These are phyloP conservation scores for Cecropterus lyciades DNA, from an alignment of 1,140 invertebrate genomes.

Conservation along the genomic window DNA sequence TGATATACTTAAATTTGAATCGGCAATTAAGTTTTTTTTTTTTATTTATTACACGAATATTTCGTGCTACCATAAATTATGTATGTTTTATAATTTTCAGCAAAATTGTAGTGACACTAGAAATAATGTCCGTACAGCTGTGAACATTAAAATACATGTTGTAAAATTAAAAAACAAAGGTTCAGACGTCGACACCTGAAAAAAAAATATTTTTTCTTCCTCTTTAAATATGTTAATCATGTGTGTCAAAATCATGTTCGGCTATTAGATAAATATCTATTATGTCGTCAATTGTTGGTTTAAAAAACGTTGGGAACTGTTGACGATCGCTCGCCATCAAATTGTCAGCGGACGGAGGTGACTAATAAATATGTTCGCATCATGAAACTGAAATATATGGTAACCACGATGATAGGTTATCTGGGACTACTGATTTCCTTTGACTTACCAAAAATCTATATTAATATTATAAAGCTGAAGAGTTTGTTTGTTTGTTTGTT, in stretches of 20 bases:
- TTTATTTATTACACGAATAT: not conserved
- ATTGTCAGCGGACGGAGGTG: slow-evolving; percentile 46
- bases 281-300: slow-evolving; percentile 36
- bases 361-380: slow-evolving; percentile 42
- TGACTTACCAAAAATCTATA: no score
- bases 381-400: not conserved
- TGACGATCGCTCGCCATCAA: slow-evolving; percentile 41
- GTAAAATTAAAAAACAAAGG: slow-evolving; percentile 2
- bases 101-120: slow-evolving; percentile 12
- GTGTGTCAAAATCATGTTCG: slow-evolving; percentile 35
- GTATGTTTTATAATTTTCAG: not conserved
- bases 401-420: not conserved
- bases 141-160: slow-evolving; percentile 5
- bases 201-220: slow-evolving; percentile 4
- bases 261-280: slow-evolving; percentile 46
- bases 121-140: slow-evolving; percentile 7
- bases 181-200: not conserved
- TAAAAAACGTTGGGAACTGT: slow-evolving; percentile 37
- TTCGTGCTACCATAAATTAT: not conserved
- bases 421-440: not conserved
- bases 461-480: no score
- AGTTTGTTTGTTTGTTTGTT: no score
- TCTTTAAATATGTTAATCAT: slow-evolving; percentile 29
- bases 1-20: no score
- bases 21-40: no score